phyloP scores from a whole-genome alignment of 2,113 vertebrate genomes.

The Baryphthengus martii region DNA sequence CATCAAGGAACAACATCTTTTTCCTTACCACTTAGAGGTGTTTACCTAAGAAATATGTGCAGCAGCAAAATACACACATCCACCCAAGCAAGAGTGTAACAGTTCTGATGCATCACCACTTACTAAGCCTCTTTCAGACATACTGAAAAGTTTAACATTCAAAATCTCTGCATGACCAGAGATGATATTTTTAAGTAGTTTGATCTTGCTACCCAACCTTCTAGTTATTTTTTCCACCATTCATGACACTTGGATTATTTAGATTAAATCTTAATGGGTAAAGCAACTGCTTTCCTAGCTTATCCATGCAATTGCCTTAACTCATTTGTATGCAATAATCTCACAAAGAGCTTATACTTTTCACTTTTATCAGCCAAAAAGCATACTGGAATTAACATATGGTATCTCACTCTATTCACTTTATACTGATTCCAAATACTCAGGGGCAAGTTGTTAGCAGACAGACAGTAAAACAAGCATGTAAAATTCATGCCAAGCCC shows the following conservation, averaged over 20 bases:
- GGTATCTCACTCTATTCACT: conserved; percentile 2
- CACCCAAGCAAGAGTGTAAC: neutral
- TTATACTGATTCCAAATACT: conserved; percentile 34
- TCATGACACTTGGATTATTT: neutral
- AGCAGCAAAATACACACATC: neutral
- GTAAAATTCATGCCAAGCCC: neutral
- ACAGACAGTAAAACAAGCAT: neutral
- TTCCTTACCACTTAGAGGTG: neutral
- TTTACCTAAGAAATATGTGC: neutral
- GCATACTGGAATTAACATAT: neutral
- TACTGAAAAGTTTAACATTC: neutral
- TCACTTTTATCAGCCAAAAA: conserved; percentile 51
- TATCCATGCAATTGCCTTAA: neutral
- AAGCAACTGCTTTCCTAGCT: neutral
- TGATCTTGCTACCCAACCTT: neutral
- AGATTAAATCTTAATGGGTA: conserved; percentile 23
- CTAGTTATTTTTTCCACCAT: neutral
- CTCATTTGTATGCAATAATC: neutral
- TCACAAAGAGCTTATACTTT: neutral
- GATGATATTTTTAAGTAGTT: neutral
- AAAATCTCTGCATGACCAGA: neutral
- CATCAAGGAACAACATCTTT: neutral
- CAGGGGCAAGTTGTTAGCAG: neutral
- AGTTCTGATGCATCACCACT: neutral
- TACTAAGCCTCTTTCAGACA: neutral